Evolutionary conservation across 2,888 invertebrate species (phyloP), one percentile per base, ranked within the genome.

Genomic region (Monochamus alternatus): DNA sequence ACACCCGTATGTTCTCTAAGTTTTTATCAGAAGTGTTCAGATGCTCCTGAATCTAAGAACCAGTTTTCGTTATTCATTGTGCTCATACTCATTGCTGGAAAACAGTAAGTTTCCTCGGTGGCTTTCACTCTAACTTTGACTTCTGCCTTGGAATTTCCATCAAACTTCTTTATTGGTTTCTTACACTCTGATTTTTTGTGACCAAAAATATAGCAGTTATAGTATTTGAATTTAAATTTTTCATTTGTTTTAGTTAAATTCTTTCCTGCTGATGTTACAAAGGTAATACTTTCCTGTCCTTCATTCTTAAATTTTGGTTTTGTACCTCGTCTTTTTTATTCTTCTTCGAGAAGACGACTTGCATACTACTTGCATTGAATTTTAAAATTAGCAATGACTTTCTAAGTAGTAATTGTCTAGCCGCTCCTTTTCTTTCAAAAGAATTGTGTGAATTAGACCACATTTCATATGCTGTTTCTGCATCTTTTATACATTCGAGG

Each of bases 391-490:
- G 22, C 4, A 74, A 38, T 62, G 4, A 55, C 30, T 68, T 74
- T 12, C 69, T 10, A 3, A 74, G 38, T 9, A 63, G 64, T 14
- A 74, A 38, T 12, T 74, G 74, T 14, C 63, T 68, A 1, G 74
- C 31, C 0, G 63, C 63, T 3, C 47, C 55, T 66, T 69, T 68
- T 10, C 68, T 68, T 43, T 68, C 74, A 63, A 74, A 68, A 4
- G 55, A n/a, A 5, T 52, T n/a, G 32, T 68, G 32, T 51, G 63
- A 43, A 0, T 63, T 65, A 7, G 47, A 51, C 5, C 30, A n/a
- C 3, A 74, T 63, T 47, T 38, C 62, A 32, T 55, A 59, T 22
- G 62, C 58, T 3, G 32, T 31, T 9, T 3, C 14, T 30, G 58
- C 22, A 5, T 73, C 60, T 60, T 67, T 59, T 2, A 67, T 43